Percentiles rank a stretch among this genome's conserved stretches.
These are phyloP conservation scores for Gandaritis pyraliata DNA, from an alignment of 2,888 invertebrate species.

Conservation along the genomic window DNA sequence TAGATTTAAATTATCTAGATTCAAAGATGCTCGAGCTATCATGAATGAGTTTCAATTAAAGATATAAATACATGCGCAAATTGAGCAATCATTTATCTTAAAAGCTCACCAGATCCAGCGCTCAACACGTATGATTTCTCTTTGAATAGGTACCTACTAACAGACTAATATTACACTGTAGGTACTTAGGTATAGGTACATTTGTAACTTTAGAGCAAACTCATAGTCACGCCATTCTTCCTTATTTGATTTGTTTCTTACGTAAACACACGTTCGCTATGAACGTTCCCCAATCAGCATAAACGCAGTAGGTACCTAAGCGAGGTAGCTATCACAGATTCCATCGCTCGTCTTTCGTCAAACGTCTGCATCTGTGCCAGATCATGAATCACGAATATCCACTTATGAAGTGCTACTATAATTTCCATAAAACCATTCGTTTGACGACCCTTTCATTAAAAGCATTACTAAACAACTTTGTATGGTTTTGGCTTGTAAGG, in stretches of 20 bases:
- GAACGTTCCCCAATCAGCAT: background rate
- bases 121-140: background rate
- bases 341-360: slow-evolving; percentile 19
- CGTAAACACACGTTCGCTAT: background rate
- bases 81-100: background rate
- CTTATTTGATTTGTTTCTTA: slow-evolving; percentile 1
- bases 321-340: slow-evolving; percentile 17
- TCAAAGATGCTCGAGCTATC: background rate
- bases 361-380: slow-evolving; percentile 32
- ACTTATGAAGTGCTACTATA: slow-evolving; percentile 22
- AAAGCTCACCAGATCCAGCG: background rate
- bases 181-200: too few relatives aligned
- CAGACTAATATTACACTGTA: too few relatives aligned
- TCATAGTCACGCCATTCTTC: too few relatives aligned
- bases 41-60: slow-evolving; percentile 1
- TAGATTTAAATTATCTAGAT: background rate
- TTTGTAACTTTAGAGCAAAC: too few relatives aligned
- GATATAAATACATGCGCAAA: slow-evolving; percentile 2
- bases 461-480: slow-evolving; percentile 9
- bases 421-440: slow-evolving; percentile 22
- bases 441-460: slow-evolving; percentile 20
- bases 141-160: too few relatives aligned
- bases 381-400: slow-evolving; percentile 28
- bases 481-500: slow-evolving; percentile 48
- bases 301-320: background rate